These are phyloP conservation scores for Danaus chrysippus DNA, from an alignment of 2,888 invertebrate species.

Conservation along the genomic window DNA sequence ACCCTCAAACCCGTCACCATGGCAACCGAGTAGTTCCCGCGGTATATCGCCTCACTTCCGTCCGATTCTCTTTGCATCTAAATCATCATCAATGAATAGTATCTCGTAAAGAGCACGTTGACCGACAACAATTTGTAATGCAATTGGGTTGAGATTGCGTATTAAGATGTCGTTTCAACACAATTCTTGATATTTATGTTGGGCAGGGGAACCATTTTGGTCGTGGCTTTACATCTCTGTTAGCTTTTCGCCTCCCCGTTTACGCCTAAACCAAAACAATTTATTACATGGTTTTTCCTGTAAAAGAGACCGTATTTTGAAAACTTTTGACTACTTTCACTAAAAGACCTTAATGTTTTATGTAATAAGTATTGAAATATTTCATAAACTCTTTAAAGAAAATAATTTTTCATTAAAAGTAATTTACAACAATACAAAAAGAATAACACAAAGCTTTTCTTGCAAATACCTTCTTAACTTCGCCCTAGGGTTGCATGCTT, in stretches of 20 bases:
- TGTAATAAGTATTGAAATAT: background rate
- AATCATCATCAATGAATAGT: conserved; percentile 75
- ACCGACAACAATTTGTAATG: conserved; percentile 62
- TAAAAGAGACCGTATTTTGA: background rate
- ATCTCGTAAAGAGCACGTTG: conserved; percentile 70
- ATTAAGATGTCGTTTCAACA: conserved; percentile 41
- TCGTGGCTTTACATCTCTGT: conserved; percentile 30
- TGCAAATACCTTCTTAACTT: conserved; percentile 7
- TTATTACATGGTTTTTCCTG: conserved; percentile 28
- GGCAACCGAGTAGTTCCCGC: conserved; percentile 53
- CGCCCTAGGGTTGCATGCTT: conserved; percentile 8
- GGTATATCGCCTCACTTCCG: conserved; percentile 62
- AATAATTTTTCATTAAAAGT: conserved; percentile 1
- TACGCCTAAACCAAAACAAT: conserved; percentile 25
- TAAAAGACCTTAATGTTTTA: background rate
- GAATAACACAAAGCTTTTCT: conserved; percentile 6
- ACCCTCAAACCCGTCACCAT: conserved; percentile 50
- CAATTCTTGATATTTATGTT: conserved; percentile 38
- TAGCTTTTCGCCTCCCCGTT: conserved; percentile 31
- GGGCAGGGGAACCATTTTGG: conserved; percentile 32
- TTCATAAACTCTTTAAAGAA: background rate
- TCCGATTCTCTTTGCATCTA: conserved; percentile 71
- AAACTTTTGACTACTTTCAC: background rate
- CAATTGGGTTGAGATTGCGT: conserved; percentile 43
- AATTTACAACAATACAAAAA: conserved; percentile 5